Evolutionary conservation across 1,140 invertebrate species (phyloP).

Genomic region (Trinorchestia longiramus): DNA sequence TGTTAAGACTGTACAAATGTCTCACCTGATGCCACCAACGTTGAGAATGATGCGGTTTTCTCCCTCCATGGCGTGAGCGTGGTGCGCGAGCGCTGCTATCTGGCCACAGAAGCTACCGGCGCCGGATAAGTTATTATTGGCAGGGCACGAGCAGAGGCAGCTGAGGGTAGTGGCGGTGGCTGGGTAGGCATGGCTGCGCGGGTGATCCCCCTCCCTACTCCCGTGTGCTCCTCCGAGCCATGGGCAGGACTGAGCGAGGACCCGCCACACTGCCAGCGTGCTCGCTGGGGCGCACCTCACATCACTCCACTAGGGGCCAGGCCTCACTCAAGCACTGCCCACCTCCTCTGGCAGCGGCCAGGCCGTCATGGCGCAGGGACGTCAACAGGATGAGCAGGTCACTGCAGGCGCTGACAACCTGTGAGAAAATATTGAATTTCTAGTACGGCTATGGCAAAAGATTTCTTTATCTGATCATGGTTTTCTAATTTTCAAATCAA

Average conservation of each 20-base stretch:
- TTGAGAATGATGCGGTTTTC: slow-evolving; percentile 79
- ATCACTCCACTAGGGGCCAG: background rate
- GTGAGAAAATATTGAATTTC: background rate
- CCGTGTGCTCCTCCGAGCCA: slow-evolving; percentile 6
- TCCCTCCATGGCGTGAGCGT: slow-evolving; percentile 70
- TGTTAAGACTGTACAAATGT: background rate
- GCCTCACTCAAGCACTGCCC: background rate
- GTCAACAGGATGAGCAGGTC: background rate
- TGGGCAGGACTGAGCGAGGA: slow-evolving; percentile 27
- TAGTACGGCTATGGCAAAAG: background rate
- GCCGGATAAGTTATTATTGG: slow-evolving; percentile 22
- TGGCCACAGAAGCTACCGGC: background rate
- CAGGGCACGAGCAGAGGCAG: slow-evolving; percentile 32
- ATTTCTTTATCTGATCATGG: background rate
- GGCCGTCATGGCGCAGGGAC: background rate
- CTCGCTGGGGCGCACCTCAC: background rate
- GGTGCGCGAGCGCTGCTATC: background rate
- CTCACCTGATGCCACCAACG: slow-evolving; percentile 75
- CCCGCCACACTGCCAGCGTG: slow-evolving; percentile 40
- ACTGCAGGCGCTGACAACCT: background rate
- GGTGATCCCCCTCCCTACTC: background rate
- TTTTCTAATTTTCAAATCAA: background rate
- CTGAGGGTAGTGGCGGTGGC: background rate
- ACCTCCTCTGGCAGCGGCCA: background rate
- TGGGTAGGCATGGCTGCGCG: background rate